Evolutionary conservation across 2,113 vertebrate genomes (phyloP).

Genomic region (Leucosticte australis): DNA sequence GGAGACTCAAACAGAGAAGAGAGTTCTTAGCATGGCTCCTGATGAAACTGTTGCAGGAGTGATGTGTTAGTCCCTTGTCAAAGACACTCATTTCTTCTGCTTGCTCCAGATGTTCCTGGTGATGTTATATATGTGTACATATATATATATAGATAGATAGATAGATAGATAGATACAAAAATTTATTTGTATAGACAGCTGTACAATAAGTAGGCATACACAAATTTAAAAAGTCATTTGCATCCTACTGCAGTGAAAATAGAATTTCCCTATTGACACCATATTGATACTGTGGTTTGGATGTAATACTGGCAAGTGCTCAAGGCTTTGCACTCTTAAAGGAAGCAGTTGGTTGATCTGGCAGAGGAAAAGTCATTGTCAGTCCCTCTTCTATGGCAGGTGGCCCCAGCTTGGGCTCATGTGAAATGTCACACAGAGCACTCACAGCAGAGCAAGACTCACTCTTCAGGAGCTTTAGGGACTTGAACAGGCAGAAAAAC

Average conservation of each 20-base stretch:
- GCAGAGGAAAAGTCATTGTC: not conserved
- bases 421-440: accelerated
- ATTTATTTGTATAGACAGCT: not conserved
- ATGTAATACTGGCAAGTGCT: not conserved
- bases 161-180: no score
- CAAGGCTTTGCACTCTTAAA: not conserved
- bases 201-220: not conserved
- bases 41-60: not conserved
- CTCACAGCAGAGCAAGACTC: not conserved
- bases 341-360: not conserved
- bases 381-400: not conserved
- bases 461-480: not conserved
- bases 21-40: not conserved
- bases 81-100: not conserved
- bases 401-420: not conserved
- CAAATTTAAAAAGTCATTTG: not conserved
- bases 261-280: not conserved
- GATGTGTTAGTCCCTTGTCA: not conserved
- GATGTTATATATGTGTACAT: not conserved
- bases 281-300: not conserved
- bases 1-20: accelerated
- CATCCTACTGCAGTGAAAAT: not conserved
- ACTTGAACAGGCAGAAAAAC: accelerated
- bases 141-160: no score
- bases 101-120: not conserved